phyloP scores from a whole-genome alignment of 2,888 invertebrate genomes.

The Malacosoma neustria region DNA sequence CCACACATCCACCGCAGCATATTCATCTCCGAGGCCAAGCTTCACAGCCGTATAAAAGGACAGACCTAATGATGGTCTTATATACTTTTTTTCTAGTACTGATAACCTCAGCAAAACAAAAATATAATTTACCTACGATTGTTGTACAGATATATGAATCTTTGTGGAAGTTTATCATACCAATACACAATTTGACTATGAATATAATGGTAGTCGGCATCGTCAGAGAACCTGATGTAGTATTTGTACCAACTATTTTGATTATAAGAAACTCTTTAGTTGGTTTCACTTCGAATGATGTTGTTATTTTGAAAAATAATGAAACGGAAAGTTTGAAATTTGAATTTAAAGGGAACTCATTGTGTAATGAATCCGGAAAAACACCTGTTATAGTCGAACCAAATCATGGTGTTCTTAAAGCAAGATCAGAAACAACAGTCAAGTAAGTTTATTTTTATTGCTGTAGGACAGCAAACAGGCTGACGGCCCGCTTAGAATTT shows the following conservation, averaged over 20 bases:
- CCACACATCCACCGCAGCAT: no score
- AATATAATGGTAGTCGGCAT: slow-evolving; percentile 77
- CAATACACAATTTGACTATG: slow-evolving; percentile 67
- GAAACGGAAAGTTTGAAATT: slow-evolving; percentile 69
- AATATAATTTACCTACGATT: no score
- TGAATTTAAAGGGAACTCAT: slow-evolving; percentile 67
- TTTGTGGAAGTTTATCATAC: slow-evolving; percentile 78
- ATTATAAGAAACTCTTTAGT: slow-evolving; percentile 77
- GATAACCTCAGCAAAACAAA: no score
- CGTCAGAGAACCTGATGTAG: slow-evolving; percentile 77
- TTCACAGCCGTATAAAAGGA: no score
- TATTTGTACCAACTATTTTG: slow-evolving; percentile 74
- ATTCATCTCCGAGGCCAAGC: no score
- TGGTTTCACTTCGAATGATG: slow-evolving; percentile 60
- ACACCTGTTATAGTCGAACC: slow-evolving; percentile 69
- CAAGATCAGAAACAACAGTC: slow-evolving; percentile 61
- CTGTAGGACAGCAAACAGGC: no score
- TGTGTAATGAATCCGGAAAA: slow-evolving; percentile 69
- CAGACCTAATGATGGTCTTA: no score
- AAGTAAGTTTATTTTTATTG: no score
- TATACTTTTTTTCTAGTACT: no score
- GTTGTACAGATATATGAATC: slow-evolving; percentile 72
- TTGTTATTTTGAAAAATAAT: slow-evolving; percentile 65
- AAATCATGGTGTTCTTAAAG: slow-evolving; percentile 56
- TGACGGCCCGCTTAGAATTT: no score